Percentiles rank a stretch among this genome's conserved stretches.
phyloP scores from a whole-genome alignment of 2,888 invertebrate genomes.

The Endotricha flammealis region DNA sequence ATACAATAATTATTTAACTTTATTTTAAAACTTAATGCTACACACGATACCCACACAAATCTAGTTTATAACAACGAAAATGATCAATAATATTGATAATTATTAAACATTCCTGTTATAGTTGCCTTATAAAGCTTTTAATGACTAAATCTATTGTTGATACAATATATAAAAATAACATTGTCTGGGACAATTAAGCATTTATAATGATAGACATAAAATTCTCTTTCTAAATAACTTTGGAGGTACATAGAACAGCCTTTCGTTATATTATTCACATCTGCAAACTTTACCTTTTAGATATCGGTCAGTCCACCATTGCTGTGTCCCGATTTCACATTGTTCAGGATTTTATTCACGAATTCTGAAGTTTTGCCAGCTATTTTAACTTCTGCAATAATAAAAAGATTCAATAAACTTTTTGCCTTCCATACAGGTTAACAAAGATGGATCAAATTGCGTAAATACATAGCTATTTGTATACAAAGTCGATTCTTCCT shows the following conservation, averaged over 20 bases:
- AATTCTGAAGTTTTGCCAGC: constrained; percentile 96
- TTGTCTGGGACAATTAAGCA: constrained; percentile 68
- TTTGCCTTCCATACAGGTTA: too few relatives aligned
- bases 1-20: too few relatives aligned
- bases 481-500: too few relatives aligned
- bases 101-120: constrained; percentile 30
- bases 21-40: constrained; percentile 8
- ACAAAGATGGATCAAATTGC: too few relatives aligned
- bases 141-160: constrained; percentile 52
- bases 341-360: constrained; percentile 94
- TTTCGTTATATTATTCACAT: constrained; percentile 62
- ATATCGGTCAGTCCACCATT: constrained; percentile 88
- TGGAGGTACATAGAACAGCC: constrained; percentile 78
- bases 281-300: constrained; percentile 49
- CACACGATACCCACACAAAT: constrained; percentile 30
- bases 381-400: constrained; percentile 86
- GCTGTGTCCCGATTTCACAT: constrained; percentile 87
- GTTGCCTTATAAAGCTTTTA: constrained; percentile 66
- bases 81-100: constrained; percentile 28
- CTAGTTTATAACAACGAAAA: constrained; percentile 36
- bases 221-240: constrained; percentile 67
- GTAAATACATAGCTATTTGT: too few relatives aligned
- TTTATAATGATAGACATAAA: constrained; percentile 55
- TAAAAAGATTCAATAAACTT: constrained; percentile 16
- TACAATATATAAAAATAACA: constrained; percentile 71